Conservation (phyloP, 2,888 invertebrate genomes). For the Molanna angustata region DNA sequence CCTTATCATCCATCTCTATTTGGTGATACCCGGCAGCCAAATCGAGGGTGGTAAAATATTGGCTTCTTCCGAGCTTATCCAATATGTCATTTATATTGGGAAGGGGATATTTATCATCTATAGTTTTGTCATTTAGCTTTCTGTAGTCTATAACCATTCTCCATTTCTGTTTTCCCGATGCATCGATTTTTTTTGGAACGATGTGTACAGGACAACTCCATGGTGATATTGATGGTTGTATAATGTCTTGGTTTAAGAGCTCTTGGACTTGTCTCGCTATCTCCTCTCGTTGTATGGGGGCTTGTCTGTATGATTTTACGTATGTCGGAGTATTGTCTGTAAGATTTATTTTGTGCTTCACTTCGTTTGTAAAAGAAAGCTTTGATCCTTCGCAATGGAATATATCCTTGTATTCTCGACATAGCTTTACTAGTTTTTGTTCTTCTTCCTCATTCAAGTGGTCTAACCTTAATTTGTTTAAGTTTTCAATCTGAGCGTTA, state of each 20-base stretch:
- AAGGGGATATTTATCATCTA: slow-evolving; percentile 35
- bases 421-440: slow-evolving; percentile 31
- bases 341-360: slow-evolving; percentile 34
- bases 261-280: slow-evolving; percentile 35
- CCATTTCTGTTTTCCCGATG: slow-evolving; percentile 34
- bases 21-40: slow-evolving; percentile 7
- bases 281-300: slow-evolving; percentile 36
- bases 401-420: slow-evolving; percentile 25
- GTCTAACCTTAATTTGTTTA: background rate
- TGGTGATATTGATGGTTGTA: slow-evolving; percentile 22
- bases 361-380: slow-evolving; percentile 32
- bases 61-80: slow-evolving; percentile 21
- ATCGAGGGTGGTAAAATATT: slow-evolving; percentile 26
- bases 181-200: slow-evolving; percentile 38
- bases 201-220: slow-evolving; percentile 35
- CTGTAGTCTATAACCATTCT: slow-evolving; percentile 40
- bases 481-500: too few relatives aligned
- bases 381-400: slow-evolving; percentile 34
- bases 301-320: slow-evolving; percentile 35
- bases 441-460: slow-evolving; percentile 36
- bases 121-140: slow-evolving; percentile 39
- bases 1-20: background rate
- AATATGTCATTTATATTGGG: slow-evolving; percentile 30
- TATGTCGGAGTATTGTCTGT: slow-evolving; percentile 31
- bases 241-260: slow-evolving; percentile 32